phyloP scores from a whole-genome alignment of 1,140 invertebrate genomes.

The Heliconius himera region DNA sequence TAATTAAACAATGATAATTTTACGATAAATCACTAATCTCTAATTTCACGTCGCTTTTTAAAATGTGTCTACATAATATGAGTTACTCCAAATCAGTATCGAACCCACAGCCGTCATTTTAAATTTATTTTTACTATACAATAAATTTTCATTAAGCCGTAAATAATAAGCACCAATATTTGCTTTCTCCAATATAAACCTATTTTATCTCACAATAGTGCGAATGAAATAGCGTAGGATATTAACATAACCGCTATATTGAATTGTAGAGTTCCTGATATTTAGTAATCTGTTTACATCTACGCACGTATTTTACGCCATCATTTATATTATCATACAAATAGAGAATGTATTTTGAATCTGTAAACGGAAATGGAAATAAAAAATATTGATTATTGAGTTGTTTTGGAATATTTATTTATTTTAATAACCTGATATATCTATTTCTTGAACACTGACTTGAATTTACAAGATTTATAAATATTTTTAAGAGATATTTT shows the following conservation, averaged over 20 bases:
- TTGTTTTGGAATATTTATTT: background rate
- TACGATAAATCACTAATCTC: too few relatives aligned
- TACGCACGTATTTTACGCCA: slow-evolving; percentile 1
- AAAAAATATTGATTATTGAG: background rate
- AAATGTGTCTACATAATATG: too few relatives aligned
- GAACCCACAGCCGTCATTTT: background rate
- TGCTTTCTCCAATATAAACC: background rate
- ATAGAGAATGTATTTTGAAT: background rate
- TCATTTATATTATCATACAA: background rate
- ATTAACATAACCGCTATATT: slow-evolving; percentile 13
- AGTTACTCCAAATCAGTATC: background rate
- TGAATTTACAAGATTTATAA: too few relatives aligned
- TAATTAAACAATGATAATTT: too few relatives aligned
- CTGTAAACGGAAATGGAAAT: background rate
- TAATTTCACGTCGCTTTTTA: too few relatives aligned
- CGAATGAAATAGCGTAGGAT: background rate
- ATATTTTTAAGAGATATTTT: too few relatives aligned
- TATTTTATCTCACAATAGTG: slow-evolving; percentile 1
- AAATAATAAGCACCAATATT: background rate
- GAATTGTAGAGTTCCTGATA: slow-evolving; percentile 2
- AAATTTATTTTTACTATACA: background rate
- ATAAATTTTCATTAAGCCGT: background rate
- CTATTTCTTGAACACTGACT: background rate
- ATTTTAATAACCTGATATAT: background rate
- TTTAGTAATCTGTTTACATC: slow-evolving; percentile 10